phyloP scores from a whole-genome alignment of 1,140 invertebrate species.

The Drosophila kurseongensis region DNA sequence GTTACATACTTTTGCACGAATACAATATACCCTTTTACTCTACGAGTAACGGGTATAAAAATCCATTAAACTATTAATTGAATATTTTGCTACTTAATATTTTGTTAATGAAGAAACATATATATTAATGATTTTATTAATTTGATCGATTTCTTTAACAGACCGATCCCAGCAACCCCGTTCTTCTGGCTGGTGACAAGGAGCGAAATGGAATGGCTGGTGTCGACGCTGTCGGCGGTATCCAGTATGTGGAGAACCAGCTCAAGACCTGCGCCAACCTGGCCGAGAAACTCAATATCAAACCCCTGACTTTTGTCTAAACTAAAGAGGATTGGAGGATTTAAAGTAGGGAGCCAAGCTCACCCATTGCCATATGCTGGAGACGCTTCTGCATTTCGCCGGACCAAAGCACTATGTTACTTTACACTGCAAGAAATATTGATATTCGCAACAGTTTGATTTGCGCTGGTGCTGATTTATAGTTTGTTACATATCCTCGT shows the following conservation, averaged over 20 bases:
- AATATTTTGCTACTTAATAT: too few relatives aligned
- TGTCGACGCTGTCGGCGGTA: slow-evolving; percentile 89
- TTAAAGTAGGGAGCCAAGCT: slow-evolving; percentile 25
- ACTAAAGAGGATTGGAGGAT: neutral
- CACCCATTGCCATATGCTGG: slow-evolving; percentile 27
- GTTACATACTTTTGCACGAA: too few relatives aligned
- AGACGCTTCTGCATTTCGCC: slow-evolving; percentile 61
- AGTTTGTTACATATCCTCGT: slow-evolving; percentile 29
- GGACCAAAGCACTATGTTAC: slow-evolving; percentile 65
- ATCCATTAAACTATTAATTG: too few relatives aligned
- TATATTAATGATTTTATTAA: too few relatives aligned
- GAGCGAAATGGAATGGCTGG: slow-evolving; percentile 89
- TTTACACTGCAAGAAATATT: slow-evolving; percentile 27
- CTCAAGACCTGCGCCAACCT: slow-evolving; percentile 86
- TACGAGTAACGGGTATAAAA: too few relatives aligned
- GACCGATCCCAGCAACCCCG: slow-evolving; percentile 88
- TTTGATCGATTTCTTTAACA: slow-evolving; percentile 59
- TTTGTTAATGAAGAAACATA: too few relatives aligned
- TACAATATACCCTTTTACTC: too few relatives aligned
- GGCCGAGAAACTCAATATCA: slow-evolving; percentile 86
- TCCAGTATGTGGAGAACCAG: slow-evolving; percentile 92
- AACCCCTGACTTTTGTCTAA: slow-evolving; percentile 85
- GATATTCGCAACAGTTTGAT: slow-evolving; percentile 36
- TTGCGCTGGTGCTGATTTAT: slow-evolving; percentile 14
- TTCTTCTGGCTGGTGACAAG: slow-evolving; percentile 94